These are phyloP conservation scores for Disparrhopalites patrizii DNA, from an alignment of 2,888 invertebrate species.

Conservation along the genomic window DNA sequence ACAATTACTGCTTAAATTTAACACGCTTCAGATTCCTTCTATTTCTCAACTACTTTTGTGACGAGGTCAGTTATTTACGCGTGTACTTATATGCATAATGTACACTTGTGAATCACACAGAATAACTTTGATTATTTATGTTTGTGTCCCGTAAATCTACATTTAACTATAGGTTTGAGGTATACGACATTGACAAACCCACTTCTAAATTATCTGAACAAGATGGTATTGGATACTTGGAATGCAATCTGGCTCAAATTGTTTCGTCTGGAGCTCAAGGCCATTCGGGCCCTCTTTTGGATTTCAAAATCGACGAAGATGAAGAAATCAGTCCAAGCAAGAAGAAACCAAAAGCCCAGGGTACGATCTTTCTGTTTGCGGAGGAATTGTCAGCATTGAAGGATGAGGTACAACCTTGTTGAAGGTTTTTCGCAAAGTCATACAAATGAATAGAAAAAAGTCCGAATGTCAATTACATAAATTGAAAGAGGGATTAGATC, in stretches of 20 bases:
- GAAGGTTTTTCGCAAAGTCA: too few species aligned
- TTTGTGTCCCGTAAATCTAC: not conserved
- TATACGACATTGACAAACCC: constrained; percentile 53
- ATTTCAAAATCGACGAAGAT: constrained; percentile 32
- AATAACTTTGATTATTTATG: not conserved
- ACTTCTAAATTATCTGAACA: constrained; percentile 50
- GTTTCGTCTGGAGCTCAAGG: constrained; percentile 42
- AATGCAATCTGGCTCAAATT: constrained; percentile 49
- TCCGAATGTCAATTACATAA: too few species aligned
- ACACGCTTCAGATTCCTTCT: too few species aligned
- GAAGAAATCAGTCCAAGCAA: constrained; percentile 11
- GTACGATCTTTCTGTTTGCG: constrained; percentile 45
- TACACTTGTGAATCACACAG: not conserved
- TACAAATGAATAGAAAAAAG: too few species aligned
- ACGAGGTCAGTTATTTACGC: not conserved
- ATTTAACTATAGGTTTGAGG: constrained; percentile 54
- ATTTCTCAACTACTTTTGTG: not conserved
- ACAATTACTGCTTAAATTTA: too few species aligned
- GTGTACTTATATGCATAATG: not conserved
- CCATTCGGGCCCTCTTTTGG: constrained; percentile 30
- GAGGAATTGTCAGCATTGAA: constrained; percentile 47
- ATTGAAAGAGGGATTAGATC: too few species aligned
- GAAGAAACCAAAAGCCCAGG: constrained; percentile 24
- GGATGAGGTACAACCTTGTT: too few species aligned
- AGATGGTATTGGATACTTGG: constrained; percentile 57